Conservation (phyloP, 2,797 vertebrate species). For the Eulemur albifrons region DNA sequence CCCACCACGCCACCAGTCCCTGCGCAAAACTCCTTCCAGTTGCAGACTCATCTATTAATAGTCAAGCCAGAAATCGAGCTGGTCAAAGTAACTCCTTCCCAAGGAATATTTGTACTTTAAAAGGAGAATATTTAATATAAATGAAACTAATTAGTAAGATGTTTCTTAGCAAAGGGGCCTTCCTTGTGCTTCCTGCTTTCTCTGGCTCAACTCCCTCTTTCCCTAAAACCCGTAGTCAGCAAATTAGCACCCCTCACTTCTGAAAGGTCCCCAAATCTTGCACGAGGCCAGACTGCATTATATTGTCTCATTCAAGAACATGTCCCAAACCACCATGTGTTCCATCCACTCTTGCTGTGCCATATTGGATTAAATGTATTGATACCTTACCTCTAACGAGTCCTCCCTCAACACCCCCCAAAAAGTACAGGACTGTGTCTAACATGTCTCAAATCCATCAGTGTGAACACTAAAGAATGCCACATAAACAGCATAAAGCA, state of each 20-base stretch:
- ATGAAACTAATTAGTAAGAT: not conserved
- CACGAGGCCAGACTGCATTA: not conserved
- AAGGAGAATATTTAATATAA: not conserved
- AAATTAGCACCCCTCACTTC: not conserved
- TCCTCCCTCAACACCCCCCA: not conserved
- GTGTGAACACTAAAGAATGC: not conserved
- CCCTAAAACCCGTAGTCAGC: not conserved
- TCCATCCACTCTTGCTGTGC: not conserved
- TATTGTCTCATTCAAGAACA: not conserved
- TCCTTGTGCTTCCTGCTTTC: not conserved
- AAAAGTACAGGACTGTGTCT: not conserved
- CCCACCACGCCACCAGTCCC: not conserved
- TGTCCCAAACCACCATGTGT: not conserved
- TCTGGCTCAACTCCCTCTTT: not conserved
- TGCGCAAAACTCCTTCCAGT: not conserved
- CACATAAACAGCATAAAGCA: not conserved
- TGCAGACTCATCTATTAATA: not conserved
- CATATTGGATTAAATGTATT: not conserved
- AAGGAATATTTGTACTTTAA: not conserved
- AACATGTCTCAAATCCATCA: not conserved
- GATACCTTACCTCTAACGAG: not conserved
- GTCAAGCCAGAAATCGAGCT: not conserved
- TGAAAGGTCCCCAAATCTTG: not conserved
- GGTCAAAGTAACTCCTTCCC: not conserved
- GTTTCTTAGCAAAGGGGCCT: not conserved